These are phyloP conservation scores for Epistrophe eligans DNA, from an alignment of 2,888 invertebrate genomes.

Conservation along the genomic window DNA sequence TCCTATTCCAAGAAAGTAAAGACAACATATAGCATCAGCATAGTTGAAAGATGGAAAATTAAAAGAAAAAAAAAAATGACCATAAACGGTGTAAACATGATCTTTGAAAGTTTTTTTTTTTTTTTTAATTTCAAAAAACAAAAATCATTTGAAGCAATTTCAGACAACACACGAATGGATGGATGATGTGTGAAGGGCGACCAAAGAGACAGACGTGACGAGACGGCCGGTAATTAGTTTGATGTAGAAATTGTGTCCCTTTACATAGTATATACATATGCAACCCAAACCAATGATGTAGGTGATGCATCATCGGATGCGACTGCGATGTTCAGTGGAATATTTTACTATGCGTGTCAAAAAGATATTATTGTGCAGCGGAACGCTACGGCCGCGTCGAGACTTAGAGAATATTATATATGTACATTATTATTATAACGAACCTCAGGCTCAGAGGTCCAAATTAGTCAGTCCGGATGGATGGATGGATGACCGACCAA, in stretches of 20 bases:
- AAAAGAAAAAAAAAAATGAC: constrained; percentile 18
- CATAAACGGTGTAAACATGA: constrained; percentile 61
- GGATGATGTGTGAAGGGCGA: constrained; percentile 23
- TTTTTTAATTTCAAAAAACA: not conserved
- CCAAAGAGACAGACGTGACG: constrained; percentile 39
- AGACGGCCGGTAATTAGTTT: constrained; percentile 66
- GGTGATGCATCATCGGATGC: constrained; percentile 68
- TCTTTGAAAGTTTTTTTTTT: constrained; percentile 26
- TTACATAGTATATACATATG: not conserved
- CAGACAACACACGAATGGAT: constrained; percentile 1
- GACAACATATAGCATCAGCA: constrained; percentile 25
- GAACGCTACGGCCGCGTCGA: not conserved
- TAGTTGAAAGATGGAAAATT: constrained; percentile 10
- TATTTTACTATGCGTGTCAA: constrained; percentile 54
- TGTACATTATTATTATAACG: not conserved
- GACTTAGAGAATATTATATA: not conserved
- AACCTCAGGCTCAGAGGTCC: constrained; percentile 38
- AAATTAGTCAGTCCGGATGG: constrained; percentile 58
- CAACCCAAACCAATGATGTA: constrained; percentile 41
- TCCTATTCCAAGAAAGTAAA: constrained; percentile 57
- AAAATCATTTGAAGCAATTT: constrained; percentile 47
- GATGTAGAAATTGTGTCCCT: constrained; percentile 71
- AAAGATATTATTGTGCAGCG: constrained; percentile 13
- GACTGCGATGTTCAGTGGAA: constrained; percentile 54
- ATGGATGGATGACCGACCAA: constrained; percentile 55